phyloP scores from a whole-genome alignment of 2,797 vertebrate genomes.

The Pampus argenteus region DNA sequence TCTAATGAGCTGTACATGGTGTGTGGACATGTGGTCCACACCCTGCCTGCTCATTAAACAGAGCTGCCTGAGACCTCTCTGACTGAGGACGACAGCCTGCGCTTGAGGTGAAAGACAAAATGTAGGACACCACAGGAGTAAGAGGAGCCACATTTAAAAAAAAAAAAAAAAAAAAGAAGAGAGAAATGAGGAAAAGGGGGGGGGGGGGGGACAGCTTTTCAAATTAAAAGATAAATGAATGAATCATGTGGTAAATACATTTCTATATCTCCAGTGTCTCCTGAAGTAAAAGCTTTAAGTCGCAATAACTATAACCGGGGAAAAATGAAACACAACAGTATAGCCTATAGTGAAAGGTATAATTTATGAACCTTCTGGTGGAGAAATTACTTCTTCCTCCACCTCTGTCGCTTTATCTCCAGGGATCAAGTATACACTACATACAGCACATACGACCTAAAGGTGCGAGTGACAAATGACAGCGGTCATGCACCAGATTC shows the following conservation, averaged over 20 bases:
- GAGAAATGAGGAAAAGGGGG: neutral
- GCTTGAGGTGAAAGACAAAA: slow-evolving; percentile 55
- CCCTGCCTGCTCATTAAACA: slow-evolving; percentile 71
- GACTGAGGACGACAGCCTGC: slow-evolving; percentile 48
- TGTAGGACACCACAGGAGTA: slow-evolving; percentile 50
- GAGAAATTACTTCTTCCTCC: slow-evolving; percentile 14
- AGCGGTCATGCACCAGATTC: slow-evolving; percentile 29
- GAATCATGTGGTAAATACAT: slow-evolving; percentile 36
- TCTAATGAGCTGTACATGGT: slow-evolving; percentile 65
- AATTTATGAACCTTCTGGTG: slow-evolving; percentile 14
- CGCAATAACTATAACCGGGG: slow-evolving; percentile 45
- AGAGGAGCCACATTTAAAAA: slow-evolving; percentile 9
- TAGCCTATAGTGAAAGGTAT: slow-evolving; percentile 27
- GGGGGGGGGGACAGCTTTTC: slow-evolving; percentile 26
- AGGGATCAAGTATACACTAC: slow-evolving; percentile 12
- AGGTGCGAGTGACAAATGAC: slow-evolving; percentile 33
- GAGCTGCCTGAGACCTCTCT: slow-evolving; percentile 52
- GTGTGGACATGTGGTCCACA: slow-evolving; percentile 56
- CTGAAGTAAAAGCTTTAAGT: slow-evolving; percentile 48
- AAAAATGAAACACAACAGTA: slow-evolving; percentile 23
- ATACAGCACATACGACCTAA: neutral
- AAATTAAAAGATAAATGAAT: slow-evolving; percentile 58
- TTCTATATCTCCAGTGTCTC: slow-evolving; percentile 18
- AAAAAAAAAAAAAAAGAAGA: slow-evolving; percentile 1
- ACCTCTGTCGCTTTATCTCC: slow-evolving; percentile 6